Conservation (phyloP, 1,140 invertebrate species). For the Aradophagus sp. region DNA sequence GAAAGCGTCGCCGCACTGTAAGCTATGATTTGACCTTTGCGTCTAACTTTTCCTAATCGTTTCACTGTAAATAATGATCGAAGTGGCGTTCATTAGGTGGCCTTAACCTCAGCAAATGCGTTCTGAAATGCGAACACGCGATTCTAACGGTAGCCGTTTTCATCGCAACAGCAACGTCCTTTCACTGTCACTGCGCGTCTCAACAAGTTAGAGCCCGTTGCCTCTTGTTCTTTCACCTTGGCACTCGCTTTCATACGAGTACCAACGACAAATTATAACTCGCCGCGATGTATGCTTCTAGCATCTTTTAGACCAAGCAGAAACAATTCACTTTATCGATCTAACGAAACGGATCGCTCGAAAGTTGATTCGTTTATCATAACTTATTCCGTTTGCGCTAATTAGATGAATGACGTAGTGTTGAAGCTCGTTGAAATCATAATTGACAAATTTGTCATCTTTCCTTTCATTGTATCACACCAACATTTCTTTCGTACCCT, state of each 20-base stretch:
- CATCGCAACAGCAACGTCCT: slow-evolving; percentile 51
- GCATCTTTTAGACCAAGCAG: not conserved
- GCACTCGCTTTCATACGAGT: slow-evolving; percentile 57
- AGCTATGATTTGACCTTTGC: slow-evolving; percentile 5
- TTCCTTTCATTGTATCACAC: no score
- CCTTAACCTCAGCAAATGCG: slow-evolving; percentile 37
- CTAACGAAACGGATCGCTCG: no score
- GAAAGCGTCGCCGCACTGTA: no score
- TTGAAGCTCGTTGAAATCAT: no score
- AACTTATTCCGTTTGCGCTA: no score
- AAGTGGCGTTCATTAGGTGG: slow-evolving; percentile 12
- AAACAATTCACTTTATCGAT: no score
- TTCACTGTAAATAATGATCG: no score
- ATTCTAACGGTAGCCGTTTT: slow-evolving; percentile 42
- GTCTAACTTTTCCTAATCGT: slow-evolving; percentile 8
- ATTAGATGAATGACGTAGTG: no score
- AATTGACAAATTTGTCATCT: no score
- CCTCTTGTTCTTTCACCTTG: slow-evolving; percentile 60
- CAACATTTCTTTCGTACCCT: no score
- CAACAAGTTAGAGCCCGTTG: slow-evolving; percentile 13
- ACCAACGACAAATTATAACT: slow-evolving; percentile 34
- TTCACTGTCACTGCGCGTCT: slow-evolving; percentile 62
- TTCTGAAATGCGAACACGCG: slow-evolving; percentile 26
- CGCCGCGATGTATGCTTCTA: slow-evolving; percentile 2
- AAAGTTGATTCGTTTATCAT: no score